These are phyloP conservation scores for Radopholus similis DNA, from an alignment of 1,140 invertebrate genomes.

Conservation along the genomic window DNA sequence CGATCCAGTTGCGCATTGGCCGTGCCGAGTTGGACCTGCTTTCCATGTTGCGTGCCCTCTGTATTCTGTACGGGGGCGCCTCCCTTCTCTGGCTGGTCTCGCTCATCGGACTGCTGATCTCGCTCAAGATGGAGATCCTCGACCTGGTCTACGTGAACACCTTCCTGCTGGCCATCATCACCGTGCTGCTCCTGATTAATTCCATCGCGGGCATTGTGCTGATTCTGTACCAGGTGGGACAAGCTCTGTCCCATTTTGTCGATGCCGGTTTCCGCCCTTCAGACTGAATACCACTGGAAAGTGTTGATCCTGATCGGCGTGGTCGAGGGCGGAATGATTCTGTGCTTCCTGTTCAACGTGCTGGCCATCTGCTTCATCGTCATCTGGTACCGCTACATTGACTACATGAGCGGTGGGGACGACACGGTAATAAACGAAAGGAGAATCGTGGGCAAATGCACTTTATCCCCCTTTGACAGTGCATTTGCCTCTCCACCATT, in stretches of 20 bases:
- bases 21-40: slow-evolving; percentile 46
- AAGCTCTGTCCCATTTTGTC: slow-evolving; percentile 9
- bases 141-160: slow-evolving; percentile 56
- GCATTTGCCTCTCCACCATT: slow-evolving; percentile 39
- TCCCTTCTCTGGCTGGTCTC: slow-evolving; percentile 50
- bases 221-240: slow-evolving; percentile 54
- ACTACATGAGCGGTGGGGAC: slow-evolving; percentile 51
- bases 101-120: slow-evolving; percentile 44
- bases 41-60: slow-evolving; percentile 46
- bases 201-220: slow-evolving; percentile 41
- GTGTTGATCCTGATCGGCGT: slow-evolving; percentile 40
- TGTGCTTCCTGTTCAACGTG: slow-evolving; percentile 41
- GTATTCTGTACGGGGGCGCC: slow-evolving; percentile 42
- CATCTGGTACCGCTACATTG: slow-evolving; percentile 56
- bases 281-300: slow-evolving; percentile 46
- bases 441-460: not conserved
- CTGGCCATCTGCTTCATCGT: slow-evolving; percentile 43
- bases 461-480: too few relatives aligned
- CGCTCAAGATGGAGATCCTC: slow-evolving; percentile 47
- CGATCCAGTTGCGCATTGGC: slow-evolving; percentile 26
- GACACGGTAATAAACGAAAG: slow-evolving; percentile 39
- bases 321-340: slow-evolving; percentile 41
- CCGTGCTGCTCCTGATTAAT: slow-evolving; percentile 46
- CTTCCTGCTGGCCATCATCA: slow-evolving; percentile 41
- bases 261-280: not conserved